Base-by-base conservation (phyloP, 2,113 vertebrate species). In the Scomber japonicus region DNA sequence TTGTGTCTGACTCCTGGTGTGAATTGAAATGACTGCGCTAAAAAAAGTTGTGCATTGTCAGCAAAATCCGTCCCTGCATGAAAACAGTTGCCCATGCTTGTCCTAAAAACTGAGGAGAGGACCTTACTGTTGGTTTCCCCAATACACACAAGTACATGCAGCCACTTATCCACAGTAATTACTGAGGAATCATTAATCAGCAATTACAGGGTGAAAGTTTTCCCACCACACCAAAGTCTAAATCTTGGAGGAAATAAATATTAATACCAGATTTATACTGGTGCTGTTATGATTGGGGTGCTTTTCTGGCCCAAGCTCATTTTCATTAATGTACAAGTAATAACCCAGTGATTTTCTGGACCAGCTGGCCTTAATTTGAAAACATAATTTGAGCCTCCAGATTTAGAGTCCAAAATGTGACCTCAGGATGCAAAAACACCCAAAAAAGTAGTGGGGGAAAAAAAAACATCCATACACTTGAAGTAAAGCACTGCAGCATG, bases 171-270 rank as follows among this genome's bases (percentile, higher is more conserved):
- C 54, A 75, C 62, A 67, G 78, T 77, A 71, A 85, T 88, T 80
- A 75, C 62, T 30, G 21, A 21, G 45, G 45, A 27, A 70, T 79
- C 50, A 71, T 84, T 90, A 60, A 85, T 86, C 82, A 86, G 64
- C 48, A 68, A 21, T 62, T 72, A 68, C 65, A 46, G 66, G 56
- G 44, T 78, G 63, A 30, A 65, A 17, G 48, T 57, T 57, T 50
- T 3, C 27, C 71, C 61, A 79, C 17, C 15, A 73, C 31, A 57
- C 46, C 35, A 40, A 7, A 69, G 63, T 21, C 11, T 14, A 56
- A 70, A 69, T 73, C 8, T 71, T 40, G 46, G 13, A 62, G 60
- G 35, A 49, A 61, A 66, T 75, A 21, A 49, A 66, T 80, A 53
- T 54, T 64, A 31, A 65, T 65, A 19, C 45, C 14, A 54, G 8